These are phyloP conservation scores for Cephalopholis sonnerati DNA, from an alignment of 2,113 vertebrate species.

Conservation along the genomic window DNA sequence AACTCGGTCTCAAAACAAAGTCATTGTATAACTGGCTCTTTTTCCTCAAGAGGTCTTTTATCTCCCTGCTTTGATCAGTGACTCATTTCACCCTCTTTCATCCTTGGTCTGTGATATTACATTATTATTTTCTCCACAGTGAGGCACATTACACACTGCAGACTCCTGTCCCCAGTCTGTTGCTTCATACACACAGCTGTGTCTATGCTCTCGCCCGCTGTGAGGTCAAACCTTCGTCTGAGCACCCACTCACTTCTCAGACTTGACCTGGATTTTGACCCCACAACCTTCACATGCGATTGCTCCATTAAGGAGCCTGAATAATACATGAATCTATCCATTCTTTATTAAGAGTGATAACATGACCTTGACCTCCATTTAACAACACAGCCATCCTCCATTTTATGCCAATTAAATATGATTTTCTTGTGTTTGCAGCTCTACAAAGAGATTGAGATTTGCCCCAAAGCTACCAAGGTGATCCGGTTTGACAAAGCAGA, in stretches of 20 bases:
- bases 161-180: constrained; percentile 55
- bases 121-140: constrained; percentile 65
- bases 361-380: constrained; percentile 49
- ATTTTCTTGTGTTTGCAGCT: constrained; percentile 84
- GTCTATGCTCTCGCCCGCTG: constrained; percentile 30
- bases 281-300: constrained; percentile 53
- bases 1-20: constrained; percentile 57
- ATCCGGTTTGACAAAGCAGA: constrained; percentile 92
- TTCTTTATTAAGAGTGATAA: constrained; percentile 53
- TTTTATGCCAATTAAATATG: constrained; percentile 30
- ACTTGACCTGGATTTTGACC: constrained; percentile 58
- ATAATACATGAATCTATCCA: constrained; percentile 66
- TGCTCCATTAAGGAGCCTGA: constrained; percentile 56
- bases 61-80: constrained; percentile 75
- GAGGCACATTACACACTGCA: constrained; percentile 35
- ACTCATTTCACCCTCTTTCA: constrained; percentile 67
- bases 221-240: constrained; percentile 42
- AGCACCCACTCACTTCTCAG: constrained; percentile 56
- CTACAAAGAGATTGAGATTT: constrained; percentile 97
- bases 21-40: constrained; percentile 51
- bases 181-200: constrained; percentile 76
- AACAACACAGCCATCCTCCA: constrained; percentile 11
- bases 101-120: constrained; percentile 61
- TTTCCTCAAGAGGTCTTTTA: constrained; percentile 65
- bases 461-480: constrained; percentile 89